phyloP scores from a whole-genome alignment of 1,140 invertebrate genomes.

The Theocolax elegans region DNA sequence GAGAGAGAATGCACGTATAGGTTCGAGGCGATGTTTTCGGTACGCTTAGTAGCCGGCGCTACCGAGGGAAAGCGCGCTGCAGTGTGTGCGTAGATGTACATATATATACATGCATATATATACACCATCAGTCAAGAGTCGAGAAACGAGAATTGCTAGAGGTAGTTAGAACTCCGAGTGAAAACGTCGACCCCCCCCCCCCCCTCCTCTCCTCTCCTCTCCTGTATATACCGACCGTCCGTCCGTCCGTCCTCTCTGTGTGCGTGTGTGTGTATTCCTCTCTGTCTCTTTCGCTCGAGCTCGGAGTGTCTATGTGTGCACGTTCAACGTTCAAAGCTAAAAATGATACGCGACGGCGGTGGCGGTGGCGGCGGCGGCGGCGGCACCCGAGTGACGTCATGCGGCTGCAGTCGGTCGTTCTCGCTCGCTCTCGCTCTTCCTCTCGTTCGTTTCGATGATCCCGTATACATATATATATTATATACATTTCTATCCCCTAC shows the following conservation, averaged over 20 bases:
- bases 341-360: conserved; percentile 55
- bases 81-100: too few relatives aligned
- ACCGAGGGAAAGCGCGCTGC: conserved; percentile 40
- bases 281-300: too few relatives aligned
- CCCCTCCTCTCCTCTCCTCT: conserved; percentile 9
- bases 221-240: too few relatives aligned
- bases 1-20: too few relatives aligned
- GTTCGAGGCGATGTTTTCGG: conserved; percentile 34
- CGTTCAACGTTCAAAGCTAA: conserved; percentile 45
- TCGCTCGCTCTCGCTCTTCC: conserved; percentile 44
- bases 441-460: too few relatives aligned
- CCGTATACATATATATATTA: too few relatives aligned
- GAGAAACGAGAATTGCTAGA: conserved; percentile 1
- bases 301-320: too few relatives aligned
- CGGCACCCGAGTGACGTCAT: background rate
- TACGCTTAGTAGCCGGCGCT: conserved; percentile 22
- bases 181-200: conserved; percentile 29
- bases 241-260: too few relatives aligned
- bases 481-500: too few relatives aligned
- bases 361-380: conserved; percentile 51
- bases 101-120: too few relatives aligned
- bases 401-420: conserved; percentile 2
- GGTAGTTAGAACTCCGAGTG: conserved; percentile 20
- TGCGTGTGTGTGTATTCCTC: too few relatives aligned
- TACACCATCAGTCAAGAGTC: conserved; percentile 3